Percentiles rank a stretch among this genome's conserved stretches.
Evolutionary conservation across 2,888 invertebrate species (phyloP).

Genomic region (Drosophila picticornis): DNA sequence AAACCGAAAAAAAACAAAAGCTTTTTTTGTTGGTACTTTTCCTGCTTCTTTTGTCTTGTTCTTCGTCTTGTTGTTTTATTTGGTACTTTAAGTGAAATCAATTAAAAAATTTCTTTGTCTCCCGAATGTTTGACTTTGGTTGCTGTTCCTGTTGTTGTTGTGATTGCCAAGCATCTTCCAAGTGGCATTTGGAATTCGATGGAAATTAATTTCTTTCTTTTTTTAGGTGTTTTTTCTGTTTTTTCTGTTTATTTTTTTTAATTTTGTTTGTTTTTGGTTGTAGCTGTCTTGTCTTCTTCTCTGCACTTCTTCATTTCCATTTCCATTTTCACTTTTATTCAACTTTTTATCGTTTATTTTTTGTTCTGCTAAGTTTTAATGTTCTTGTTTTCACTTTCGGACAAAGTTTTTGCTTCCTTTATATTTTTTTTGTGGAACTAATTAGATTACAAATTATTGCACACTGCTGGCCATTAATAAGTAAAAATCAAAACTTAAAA

Average conservation of each 20-base stretch:
- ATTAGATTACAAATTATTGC: slow-evolving; percentile 36
- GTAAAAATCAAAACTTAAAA: slow-evolving; percentile 13
- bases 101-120: slow-evolving; percentile 81
- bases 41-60: slow-evolving; percentile 35
- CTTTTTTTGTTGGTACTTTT: slow-evolving; percentile 32
- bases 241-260: slow-evolving; percentile 14
- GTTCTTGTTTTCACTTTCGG: slow-evolving; percentile 78
- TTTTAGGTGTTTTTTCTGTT: slow-evolving; percentile 22
- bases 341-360: slow-evolving; percentile 41
- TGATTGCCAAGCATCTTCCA: slow-evolving; percentile 55
- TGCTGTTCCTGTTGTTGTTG: slow-evolving; percentile 36
- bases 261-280: slow-evolving; percentile 2
- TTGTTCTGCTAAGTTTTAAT: slow-evolving; percentile 36
- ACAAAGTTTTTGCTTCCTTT: slow-evolving; percentile 32
- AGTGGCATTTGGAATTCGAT: slow-evolving; percentile 80
- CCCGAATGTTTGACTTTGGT: slow-evolving; percentile 73
- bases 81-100: slow-evolving; percentile 80
- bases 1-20: slow-evolving; percentile 40
- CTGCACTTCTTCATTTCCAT: slow-evolving; percentile 54
- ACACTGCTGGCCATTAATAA: slow-evolving; percentile 15
- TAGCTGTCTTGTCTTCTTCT: slow-evolving; percentile 24
- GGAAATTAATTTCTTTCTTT: slow-evolving; percentile 78
- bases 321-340: slow-evolving; percentile 73
- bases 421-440: slow-evolving; percentile 4
- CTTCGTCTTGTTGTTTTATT: slow-evolving; percentile 32